Conservation (phyloP, 2,797 vertebrate species). For the Sphaeramia orbicularis region DNA sequence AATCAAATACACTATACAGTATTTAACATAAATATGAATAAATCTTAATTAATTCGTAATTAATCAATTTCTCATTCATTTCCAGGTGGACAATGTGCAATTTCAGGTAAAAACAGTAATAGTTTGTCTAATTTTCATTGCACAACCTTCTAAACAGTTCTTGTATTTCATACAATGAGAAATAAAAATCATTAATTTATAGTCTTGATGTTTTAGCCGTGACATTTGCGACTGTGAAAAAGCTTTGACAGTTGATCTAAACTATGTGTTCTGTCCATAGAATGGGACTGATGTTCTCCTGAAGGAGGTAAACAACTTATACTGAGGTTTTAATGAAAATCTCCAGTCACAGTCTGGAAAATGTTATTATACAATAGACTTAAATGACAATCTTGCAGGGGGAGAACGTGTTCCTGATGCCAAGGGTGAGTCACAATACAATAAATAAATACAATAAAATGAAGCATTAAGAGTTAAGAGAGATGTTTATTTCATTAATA, state of each 20-base stretch:
- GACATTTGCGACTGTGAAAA: no score
- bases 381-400: constrained; percentile 52
- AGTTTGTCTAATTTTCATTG: no score
- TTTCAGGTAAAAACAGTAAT: constrained; percentile 57
- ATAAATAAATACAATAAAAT: constrained; percentile 7
- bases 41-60: background rate
- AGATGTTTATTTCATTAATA: no score
- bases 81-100: constrained; percentile 66
- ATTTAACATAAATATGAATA: no score
- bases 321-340: background rate
- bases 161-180: no score
- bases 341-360: background rate
- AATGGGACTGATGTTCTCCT: constrained; percentile 49
- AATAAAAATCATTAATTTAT: no score
- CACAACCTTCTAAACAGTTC: no score
- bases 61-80: constrained; percentile 10
- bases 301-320: constrained; percentile 63
- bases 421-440: constrained; percentile 51
- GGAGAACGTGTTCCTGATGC: constrained; percentile 66
- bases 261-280: constrained; percentile 40
- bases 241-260: no score
- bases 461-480: background rate
- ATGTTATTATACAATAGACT: background rate
- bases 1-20: background rate
- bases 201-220: no score